Evolutionary conservation across 2,888 invertebrate genomes (phyloP).

Genomic region (Melieria omissa): DNA sequence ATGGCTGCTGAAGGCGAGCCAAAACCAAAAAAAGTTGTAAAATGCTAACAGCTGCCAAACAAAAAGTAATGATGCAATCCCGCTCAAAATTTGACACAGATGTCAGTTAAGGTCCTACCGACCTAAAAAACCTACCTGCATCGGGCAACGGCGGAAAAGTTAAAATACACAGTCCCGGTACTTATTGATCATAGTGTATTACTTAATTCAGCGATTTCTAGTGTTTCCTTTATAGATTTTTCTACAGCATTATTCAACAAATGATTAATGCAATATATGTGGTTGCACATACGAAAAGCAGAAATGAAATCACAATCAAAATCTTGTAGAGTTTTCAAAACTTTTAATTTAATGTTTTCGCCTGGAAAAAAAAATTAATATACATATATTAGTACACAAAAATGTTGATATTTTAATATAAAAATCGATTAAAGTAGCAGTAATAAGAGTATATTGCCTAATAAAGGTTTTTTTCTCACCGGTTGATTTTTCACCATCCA

Average conservation of each 20-base stretch:
- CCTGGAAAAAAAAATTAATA: slow-evolving; percentile 16
- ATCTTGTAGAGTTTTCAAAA: slow-evolving; percentile 10
- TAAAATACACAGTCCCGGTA: too few species aligned
- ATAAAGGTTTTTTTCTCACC: too few species aligned
- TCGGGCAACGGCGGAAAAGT: too few species aligned
- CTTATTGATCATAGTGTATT: too few species aligned
- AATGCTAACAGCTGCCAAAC: too few species aligned
- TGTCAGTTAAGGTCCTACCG: too few species aligned
- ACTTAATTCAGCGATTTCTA: slow-evolving; percentile 23
- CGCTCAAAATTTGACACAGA: too few species aligned
- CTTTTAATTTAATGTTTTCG: slow-evolving; percentile 26
- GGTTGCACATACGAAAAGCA: slow-evolving; percentile 26
- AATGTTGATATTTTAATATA: not conserved
- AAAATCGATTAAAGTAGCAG: not conserved
- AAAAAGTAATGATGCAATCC: too few species aligned
- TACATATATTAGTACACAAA: not conserved
- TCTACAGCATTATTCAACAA: slow-evolving; percentile 33
- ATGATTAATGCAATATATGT: slow-evolving; percentile 36
- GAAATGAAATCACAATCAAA: slow-evolving; percentile 28
- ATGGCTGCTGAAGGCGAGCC: too few species aligned
- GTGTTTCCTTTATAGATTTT: slow-evolving; percentile 31
- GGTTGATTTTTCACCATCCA: too few species aligned
- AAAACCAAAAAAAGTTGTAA: too few species aligned
- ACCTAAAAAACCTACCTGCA: too few species aligned
- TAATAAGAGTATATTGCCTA: not conserved